Evolutionary conservation across 2,113 vertebrate genomes (phyloP).

Genomic region (Dinomys branickii): DNA sequence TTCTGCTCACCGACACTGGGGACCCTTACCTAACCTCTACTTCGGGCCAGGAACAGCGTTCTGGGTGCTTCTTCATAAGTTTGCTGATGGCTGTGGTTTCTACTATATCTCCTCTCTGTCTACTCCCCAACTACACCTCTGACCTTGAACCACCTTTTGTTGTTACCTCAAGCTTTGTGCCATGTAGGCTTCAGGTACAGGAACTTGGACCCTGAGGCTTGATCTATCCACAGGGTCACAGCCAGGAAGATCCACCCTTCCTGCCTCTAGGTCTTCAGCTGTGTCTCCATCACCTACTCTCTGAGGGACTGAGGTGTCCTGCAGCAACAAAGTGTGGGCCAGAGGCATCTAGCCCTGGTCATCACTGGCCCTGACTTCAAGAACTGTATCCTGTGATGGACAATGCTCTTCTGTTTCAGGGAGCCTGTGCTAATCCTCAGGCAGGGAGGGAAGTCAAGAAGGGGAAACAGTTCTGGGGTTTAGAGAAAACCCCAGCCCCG

Average conservation of each 20-base stretch:
- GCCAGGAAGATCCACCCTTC: not conserved
- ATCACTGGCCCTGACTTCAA: not conserved
- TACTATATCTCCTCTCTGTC: not conserved
- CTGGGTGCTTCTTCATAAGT: not conserved
- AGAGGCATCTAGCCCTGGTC: not conserved
- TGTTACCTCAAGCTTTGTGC: not conserved
- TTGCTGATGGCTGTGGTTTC: not conserved
- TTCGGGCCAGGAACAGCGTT: not conserved
- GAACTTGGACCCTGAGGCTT: not conserved
- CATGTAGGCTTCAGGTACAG: not conserved
- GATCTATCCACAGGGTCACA: no score
- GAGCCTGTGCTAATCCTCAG: not conserved
- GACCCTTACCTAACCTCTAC: not conserved
- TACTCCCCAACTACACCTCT: not conserved
- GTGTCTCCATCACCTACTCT: not conserved
- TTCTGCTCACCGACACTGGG: no score
- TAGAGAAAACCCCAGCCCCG: not conserved
- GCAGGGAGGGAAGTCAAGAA: constrained; percentile 37
- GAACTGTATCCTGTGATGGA: constrained; percentile 58
- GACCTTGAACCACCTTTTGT: not conserved
- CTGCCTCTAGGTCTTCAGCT: not conserved
- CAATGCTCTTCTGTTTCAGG: not conserved
- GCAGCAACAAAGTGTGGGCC: not conserved
- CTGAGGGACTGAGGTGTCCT: not conserved
- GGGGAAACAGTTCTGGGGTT: not conserved